These are phyloP conservation scores for Rhinatrema bivittatum DNA, from an alignment of 2,797 vertebrate species.

Conservation along the genomic window DNA sequence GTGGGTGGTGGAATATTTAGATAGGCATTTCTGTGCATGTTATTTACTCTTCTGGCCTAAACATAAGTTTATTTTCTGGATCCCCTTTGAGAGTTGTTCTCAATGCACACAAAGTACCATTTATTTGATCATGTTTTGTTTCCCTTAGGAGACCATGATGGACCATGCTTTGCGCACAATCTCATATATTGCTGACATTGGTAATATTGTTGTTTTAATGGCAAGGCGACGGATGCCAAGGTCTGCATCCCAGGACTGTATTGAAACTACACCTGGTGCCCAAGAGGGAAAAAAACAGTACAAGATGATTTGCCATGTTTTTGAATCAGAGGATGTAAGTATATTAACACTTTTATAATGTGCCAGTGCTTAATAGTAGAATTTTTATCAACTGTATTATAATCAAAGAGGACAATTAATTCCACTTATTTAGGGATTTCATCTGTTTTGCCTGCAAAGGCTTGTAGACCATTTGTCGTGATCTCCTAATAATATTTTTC, in stretches of 20 bases:
- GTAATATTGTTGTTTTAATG: constrained; percentile 96
- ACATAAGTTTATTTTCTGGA: too few species aligned
- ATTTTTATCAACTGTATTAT: too few species aligned
- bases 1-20: too few species aligned
- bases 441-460: too few species aligned
- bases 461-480: too few species aligned
- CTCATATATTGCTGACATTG: constrained; percentile 95
- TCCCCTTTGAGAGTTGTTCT: too few species aligned
- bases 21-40: too few species aligned
- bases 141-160: constrained; percentile 90
- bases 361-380: too few species aligned
- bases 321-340: constrained; percentile 97
- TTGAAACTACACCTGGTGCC: constrained; percentile 90
- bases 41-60: too few species aligned
- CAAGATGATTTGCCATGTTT: constrained; percentile 98
- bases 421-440: too few species aligned
- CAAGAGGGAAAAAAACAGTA: constrained; percentile 95
- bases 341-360: neutral
- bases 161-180: constrained; percentile 95
- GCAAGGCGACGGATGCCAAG: constrained; percentile 90
- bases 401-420: too few species aligned
- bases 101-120: neutral
- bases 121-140: neutral
- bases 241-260: constrained; percentile 92
- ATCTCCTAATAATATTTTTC: too few species aligned